Percentiles rank a stretch among this genome's conserved stretches.
These are phyloP conservation scores for Helicorthomorpha holstii DNA, from an alignment of 1,140 invertebrate genomes.

Conservation along the genomic window DNA sequence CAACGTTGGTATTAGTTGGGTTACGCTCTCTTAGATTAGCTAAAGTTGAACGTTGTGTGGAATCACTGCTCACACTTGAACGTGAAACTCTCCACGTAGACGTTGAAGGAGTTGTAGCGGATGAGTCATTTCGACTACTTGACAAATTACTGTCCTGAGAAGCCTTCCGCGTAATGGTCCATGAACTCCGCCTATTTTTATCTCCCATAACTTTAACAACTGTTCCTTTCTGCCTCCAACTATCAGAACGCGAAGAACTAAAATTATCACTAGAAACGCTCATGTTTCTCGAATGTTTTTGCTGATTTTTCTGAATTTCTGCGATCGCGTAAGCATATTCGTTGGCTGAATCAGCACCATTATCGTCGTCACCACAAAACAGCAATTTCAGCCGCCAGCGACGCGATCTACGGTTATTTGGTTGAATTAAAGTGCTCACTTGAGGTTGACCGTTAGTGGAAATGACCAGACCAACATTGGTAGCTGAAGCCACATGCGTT, in stretches of 20 bases:
- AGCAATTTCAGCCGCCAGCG: conserved; percentile 1
- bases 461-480: no score
- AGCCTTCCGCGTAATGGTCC: conserved; percentile 71
- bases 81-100: conserved; percentile 50
- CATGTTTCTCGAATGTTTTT: conserved; percentile 45
- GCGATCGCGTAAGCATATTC: conserved; percentile 64
- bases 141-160: conserved; percentile 78
- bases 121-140: conserved; percentile 60
- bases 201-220: conserved; percentile 45
- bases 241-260: conserved; percentile 62
- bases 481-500: neutral
- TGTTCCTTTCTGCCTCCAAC: conserved; percentile 44
- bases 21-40: neutral
- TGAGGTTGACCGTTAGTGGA: no score
- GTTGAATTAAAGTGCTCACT: no score
- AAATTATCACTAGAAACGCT: conserved; percentile 73
- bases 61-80: conserved; percentile 9
- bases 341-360: conserved; percentile 21
- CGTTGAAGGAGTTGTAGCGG: conserved; percentile 41
- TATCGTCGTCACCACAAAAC: conserved; percentile 14
- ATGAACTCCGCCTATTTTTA: conserved; percentile 40
- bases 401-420: no score
- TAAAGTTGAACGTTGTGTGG: neutral
- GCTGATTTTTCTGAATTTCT: conserved; percentile 50
- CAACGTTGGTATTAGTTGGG: neutral